Evolutionary conservation across 2,888 invertebrate species (phyloP).

Genomic region (Unio pictorum): DNA sequence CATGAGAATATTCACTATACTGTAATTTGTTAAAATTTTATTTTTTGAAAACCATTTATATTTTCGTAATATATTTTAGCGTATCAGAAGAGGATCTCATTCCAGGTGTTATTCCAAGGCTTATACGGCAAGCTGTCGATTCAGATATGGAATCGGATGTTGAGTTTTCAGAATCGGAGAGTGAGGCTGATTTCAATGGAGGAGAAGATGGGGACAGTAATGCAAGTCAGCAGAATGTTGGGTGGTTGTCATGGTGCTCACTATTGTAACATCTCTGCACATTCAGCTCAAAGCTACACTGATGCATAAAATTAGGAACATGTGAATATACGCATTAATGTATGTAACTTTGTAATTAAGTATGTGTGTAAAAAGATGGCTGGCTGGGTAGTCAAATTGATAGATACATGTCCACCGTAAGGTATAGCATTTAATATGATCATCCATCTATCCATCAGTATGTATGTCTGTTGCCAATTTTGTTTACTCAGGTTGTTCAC

Average conservation of each 20-base stretch:
- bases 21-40: neutral
- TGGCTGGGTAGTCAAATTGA: too few relatives aligned
- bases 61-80: conserved; percentile 12
- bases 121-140: conserved; percentile 29
- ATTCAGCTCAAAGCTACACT: neutral
- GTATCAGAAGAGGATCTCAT: conserved; percentile 12
- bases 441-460: too few relatives aligned
- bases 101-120: conserved; percentile 20
- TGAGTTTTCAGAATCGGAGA: conserved; percentile 38
- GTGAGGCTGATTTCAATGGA: conserved; percentile 10
- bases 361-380: too few relatives aligned
- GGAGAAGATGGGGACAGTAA: conserved; percentile 21
- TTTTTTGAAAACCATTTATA: neutral
- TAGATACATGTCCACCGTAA: too few relatives aligned
- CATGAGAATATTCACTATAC: too few relatives aligned
- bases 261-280: conserved; percentile 16
- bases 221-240: conserved; percentile 6
- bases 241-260: conserved; percentile 39
- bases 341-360: too few relatives aligned
- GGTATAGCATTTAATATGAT: too few relatives aligned
- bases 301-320: too few relatives aligned
- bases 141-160: conserved; percentile 47
- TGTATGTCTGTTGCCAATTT: too few relatives aligned
- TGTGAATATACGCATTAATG: too few relatives aligned
- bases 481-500: too few relatives aligned